These are phyloP conservation scores for Tenthredo scrophulariae DNA, from an alignment of 2,888 invertebrate species.

Conservation along the genomic window DNA sequence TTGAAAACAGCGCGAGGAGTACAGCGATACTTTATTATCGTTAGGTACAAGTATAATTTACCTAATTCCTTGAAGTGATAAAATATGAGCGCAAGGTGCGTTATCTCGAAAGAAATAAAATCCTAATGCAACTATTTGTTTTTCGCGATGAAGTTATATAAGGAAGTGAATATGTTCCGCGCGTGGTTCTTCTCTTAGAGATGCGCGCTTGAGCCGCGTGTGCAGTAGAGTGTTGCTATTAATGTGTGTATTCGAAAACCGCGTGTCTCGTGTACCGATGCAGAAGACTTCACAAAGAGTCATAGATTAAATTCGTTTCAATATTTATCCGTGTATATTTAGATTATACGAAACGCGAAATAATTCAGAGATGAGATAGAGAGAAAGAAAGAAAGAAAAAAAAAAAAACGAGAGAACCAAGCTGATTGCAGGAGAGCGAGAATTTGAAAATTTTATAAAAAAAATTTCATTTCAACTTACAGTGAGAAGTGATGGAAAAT, in stretches of 20 bases:
- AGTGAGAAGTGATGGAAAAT: slow-evolving; percentile 44
- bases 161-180: slow-evolving; percentile 25
- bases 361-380: neutral
- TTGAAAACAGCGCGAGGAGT: neutral
- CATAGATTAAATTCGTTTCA: neutral
- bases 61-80: neutral
- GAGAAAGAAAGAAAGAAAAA: neutral
- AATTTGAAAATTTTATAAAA: neutral
- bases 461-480: slow-evolving; percentile 26
- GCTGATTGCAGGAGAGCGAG: neutral
- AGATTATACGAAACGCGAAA: neutral
- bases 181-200: slow-evolving; percentile 4
- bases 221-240: neutral
- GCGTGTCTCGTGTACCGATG: slow-evolving; percentile 7
- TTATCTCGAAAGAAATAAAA: neutral
- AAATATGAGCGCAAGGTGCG: neutral
- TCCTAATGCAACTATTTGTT: neutral
- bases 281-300: neutral
- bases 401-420: neutral
- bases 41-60: neutral
- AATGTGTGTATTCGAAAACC: slow-evolving; percentile 24
- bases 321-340: neutral
- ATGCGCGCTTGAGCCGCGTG: slow-evolving; percentile 23
- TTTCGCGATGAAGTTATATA: slow-evolving; percentile 19
- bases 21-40: neutral